Base-by-base conservation (phyloP, 1,140 invertebrate genomes). In the Pararge aegeria region DNA sequence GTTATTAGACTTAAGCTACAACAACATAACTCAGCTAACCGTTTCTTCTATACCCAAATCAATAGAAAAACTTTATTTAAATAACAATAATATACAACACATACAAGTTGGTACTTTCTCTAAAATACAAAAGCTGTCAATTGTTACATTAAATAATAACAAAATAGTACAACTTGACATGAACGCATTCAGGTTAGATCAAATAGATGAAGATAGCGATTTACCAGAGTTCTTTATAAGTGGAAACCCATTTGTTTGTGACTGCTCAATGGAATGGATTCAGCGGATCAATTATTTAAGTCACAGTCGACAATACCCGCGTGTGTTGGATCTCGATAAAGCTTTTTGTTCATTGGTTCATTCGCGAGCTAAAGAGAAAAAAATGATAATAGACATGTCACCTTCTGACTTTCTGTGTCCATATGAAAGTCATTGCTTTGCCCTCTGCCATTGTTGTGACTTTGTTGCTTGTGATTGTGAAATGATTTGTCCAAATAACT, bases 391-490 rank as follows among this genome's bases (percentile, higher is more conserved):
- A 42, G 94, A 95, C 74, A 94, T 95, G 46, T 94, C 94, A 77
- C 91, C 94, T 13, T 94, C 95, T 7, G 95, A 97, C 76, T 97
- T 97, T 88, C 90, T 97, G 40, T 97, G 96, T 86, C 93, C 93
- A 5, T 97, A 97, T 87, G 94, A 95, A 75, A 94, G 94, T n/a
- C 96, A 97, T 85, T 97, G 96, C 88, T 97, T 96, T 78, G 94
- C 95, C 2, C 90, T 97, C 0, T 97, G 96, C 81, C 95, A 97
- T 80, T 97, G 96, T 84, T 97, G 96, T 88, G 95, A 97, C 57
- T 97, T 96, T 79, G 95, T 96, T 75, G 96, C 96, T 21, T 97
- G 96, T 85, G 96, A 97, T 78, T 97, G 96, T 87, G 95, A 97
- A 90, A 97, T 97, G 96, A 96, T 95, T 29, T 97, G 96, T 84